Conservation (phyloP, 1,140 invertebrate genomes). For the Danaus melanippus region DNA sequence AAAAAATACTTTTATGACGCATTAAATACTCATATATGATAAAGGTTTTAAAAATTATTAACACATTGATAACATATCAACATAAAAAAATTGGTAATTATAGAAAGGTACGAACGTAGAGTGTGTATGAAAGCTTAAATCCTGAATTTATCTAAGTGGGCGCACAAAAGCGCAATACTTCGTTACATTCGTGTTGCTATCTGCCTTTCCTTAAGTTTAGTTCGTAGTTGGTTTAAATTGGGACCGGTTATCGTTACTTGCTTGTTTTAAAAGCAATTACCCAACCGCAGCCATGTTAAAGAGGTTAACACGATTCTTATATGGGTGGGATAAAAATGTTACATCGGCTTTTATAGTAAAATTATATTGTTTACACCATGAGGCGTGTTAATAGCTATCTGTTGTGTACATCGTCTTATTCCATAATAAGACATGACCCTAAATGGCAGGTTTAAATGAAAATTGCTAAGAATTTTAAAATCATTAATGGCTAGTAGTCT, state of each 20-base stretch:
- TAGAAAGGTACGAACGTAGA: too few species aligned
- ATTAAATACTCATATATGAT: too few species aligned
- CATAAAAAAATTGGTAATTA: slow-evolving; percentile 1
- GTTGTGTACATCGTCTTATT: too few species aligned
- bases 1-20: background rate
- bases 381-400: too few species aligned
- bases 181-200: slow-evolving; percentile 40
- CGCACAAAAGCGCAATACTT: slow-evolving; percentile 48
- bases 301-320: slow-evolving; percentile 19
- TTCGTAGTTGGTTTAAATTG: slow-evolving; percentile 40
- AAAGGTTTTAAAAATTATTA: too few species aligned
- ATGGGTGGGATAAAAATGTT: slow-evolving; percentile 17
- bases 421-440: too few species aligned
- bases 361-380: too few species aligned
- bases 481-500: too few species aligned
- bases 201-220: slow-evolving; percentile 26
- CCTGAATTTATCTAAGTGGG: slow-evolving; percentile 54
- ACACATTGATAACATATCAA: too few species aligned
- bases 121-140: slow-evolving; percentile 26
- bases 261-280: slow-evolving; percentile 40
- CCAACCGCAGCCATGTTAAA: slow-evolving; percentile 21
- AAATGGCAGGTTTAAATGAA: too few species aligned
- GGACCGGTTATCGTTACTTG: slow-evolving; percentile 37
- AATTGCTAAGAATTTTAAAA: too few species aligned
- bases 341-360: background rate